Conservation (phyloP, 2,113 vertebrate species). For the Cacatua alba region DNA sequence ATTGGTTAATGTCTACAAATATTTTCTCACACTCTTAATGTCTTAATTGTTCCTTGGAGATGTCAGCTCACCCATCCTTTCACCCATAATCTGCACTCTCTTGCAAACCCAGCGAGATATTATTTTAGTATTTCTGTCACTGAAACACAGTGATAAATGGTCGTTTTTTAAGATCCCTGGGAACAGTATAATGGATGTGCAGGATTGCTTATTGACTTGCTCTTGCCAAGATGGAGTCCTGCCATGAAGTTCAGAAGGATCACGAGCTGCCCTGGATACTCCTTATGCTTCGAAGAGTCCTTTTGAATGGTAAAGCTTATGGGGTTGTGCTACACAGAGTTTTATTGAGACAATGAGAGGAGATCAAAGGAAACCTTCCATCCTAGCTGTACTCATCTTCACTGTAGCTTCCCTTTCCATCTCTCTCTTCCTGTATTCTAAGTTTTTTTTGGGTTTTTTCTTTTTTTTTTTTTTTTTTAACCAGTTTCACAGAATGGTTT, state of each 20-base stretch:
- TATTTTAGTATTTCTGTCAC: not conserved
- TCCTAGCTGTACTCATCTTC: not conserved
- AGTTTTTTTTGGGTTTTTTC: not conserved
- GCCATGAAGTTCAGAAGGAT: slow-evolving; percentile 3
- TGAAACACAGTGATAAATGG: slow-evolving; percentile 22
- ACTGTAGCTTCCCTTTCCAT: not conserved
- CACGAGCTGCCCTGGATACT: not conserved
- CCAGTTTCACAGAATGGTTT: not conserved
- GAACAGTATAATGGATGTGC: not conserved
- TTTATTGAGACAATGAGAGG: not conserved
- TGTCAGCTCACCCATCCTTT: not conserved
- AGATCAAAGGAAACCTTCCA: not conserved
- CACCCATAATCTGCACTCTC: not conserved
- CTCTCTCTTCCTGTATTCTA: not conserved
- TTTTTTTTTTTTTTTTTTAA: not conserved
- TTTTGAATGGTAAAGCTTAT: not conserved
- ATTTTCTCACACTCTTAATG: not conserved
- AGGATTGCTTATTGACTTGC: not conserved
- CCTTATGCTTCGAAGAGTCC: not conserved
- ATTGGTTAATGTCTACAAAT: not conserved
- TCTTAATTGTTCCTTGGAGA: slow-evolving; percentile 25
- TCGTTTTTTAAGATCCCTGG: not conserved
- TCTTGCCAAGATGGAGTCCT: slow-evolving; percentile 13
- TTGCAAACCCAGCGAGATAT: not conserved
- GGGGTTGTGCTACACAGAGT: not conserved